These are phyloP conservation scores for Rhyzopertha dominica DNA, from an alignment of 1,140 invertebrate genomes.

Conservation along the genomic window DNA sequence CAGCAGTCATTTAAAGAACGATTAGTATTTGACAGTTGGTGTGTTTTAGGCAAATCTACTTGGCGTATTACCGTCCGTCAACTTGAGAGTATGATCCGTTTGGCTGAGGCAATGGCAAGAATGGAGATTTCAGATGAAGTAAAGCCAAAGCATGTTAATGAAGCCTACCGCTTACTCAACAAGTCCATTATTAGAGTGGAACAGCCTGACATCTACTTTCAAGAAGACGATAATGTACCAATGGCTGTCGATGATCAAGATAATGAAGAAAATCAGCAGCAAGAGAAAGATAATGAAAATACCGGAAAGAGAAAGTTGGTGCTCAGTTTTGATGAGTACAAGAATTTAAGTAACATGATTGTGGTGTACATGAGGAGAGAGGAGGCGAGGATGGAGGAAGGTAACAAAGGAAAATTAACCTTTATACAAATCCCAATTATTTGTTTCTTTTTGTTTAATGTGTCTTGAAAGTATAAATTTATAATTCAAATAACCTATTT, in stretches of 20 bases:
- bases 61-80: constrained; percentile 99
- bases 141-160: constrained; percentile 80
- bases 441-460: constrained; percentile 3
- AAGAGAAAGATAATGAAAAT: too few relatives aligned
- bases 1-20: too few relatives aligned
- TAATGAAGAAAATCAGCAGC: constrained; percentile 18
- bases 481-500: background rate
- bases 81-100: constrained; percentile 92
- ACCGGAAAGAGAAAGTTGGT: constrained; percentile 76
- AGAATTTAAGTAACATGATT: constrained; percentile 85
- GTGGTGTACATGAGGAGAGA: constrained; percentile 82
- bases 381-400: constrained; percentile 66
- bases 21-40: too few relatives aligned
- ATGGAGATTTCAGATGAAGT: constrained; percentile 92
- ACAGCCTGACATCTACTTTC: constrained; percentile 93
- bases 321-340: constrained; percentile 94
- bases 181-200: constrained; percentile 98
- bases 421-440: background rate
- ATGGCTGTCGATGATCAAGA: constrained; percentile 40
- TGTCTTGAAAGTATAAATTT: too few relatives aligned
- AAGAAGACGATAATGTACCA: constrained; percentile 49
- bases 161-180: constrained; percentile 91
- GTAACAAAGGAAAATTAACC: constrained; percentile 47
- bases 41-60: constrained; percentile 70
- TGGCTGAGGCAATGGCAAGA: constrained; percentile 95